Conservation (phyloP, 2,113 vertebrate genomes). For the Otolemur garnettii region DNA sequence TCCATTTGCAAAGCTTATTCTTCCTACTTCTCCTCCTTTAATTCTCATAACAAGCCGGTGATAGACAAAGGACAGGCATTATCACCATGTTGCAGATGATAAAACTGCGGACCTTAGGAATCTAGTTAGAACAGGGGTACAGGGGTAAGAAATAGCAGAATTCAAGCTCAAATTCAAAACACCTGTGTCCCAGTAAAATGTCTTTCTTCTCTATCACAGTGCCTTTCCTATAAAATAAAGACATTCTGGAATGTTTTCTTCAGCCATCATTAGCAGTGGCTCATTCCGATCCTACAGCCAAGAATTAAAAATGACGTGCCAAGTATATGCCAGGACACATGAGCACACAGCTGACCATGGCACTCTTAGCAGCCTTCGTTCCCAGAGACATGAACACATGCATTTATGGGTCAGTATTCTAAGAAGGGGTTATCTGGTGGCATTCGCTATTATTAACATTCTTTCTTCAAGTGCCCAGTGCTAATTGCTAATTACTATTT, state of each 20-base stretch:
- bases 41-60: neutral
- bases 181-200: neutral
- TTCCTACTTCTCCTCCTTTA: neutral
- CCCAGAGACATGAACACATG: neutral
- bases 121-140: neutral
- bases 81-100: neutral
- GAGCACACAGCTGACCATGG: neutral
- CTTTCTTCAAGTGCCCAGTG: conserved; percentile 7
- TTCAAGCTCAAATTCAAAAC: neutral
- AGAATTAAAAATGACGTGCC: neutral
- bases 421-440: neutral
- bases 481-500: neutral
- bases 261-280: neutral
- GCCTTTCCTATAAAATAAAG: conserved; percentile 6
- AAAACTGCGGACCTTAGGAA: conserved; percentile 5
- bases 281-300: neutral
- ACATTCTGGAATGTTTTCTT: conserved; percentile 22
- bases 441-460: conserved; percentile 2
- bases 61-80: neutral
- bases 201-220: neutral
- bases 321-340: neutral
- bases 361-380: neutral
- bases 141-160: neutral
- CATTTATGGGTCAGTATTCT: neutral
- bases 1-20: conserved; percentile 6